phyloP scores from a whole-genome alignment of 2,113 vertebrate genomes.

The Microcebus griseorufus region DNA sequence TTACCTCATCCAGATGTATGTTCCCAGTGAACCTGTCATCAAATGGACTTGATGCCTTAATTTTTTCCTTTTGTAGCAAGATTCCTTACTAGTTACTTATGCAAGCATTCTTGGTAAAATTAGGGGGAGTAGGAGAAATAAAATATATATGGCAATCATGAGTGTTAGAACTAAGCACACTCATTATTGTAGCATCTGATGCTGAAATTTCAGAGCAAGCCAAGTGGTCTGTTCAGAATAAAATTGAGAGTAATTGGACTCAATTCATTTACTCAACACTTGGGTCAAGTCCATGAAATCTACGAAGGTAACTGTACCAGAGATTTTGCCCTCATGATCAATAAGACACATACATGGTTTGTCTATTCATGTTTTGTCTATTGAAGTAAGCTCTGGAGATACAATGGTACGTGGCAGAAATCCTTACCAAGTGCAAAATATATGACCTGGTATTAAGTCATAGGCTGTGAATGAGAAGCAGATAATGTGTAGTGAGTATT shows the following conservation, averaged over 20 bases:
- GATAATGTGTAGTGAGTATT: not conserved
- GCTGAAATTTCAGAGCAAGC: not conserved
- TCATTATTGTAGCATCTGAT: not conserved
- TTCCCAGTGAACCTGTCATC: slow-evolving; percentile 67
- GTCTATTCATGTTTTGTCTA: not conserved
- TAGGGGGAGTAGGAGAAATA: not conserved
- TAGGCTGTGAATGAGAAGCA: not conserved
- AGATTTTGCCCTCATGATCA: not conserved
- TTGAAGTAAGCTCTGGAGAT: not conserved
- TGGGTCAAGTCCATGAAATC: not conserved
- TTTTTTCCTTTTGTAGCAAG: slow-evolving; percentile 58
- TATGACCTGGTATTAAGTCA: not conserved
- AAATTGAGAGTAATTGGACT: not conserved
- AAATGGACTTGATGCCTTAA: slow-evolving; percentile 52
- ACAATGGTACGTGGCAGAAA: not conserved
- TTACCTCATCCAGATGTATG: slow-evolving; percentile 69
- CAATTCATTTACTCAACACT: not conserved
- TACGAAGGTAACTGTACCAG: not conserved
- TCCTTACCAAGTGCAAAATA: not conserved
- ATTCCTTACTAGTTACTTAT: slow-evolving; percentile 44
- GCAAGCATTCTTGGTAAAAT: not conserved
- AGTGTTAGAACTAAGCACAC: not conserved
- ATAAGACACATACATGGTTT: not conserved
- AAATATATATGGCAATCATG: not conserved
- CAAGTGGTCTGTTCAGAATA: slow-evolving; percentile 19